Conservation (phyloP, 2,888 invertebrate genomes). For the Catonia carolina region DNA sequence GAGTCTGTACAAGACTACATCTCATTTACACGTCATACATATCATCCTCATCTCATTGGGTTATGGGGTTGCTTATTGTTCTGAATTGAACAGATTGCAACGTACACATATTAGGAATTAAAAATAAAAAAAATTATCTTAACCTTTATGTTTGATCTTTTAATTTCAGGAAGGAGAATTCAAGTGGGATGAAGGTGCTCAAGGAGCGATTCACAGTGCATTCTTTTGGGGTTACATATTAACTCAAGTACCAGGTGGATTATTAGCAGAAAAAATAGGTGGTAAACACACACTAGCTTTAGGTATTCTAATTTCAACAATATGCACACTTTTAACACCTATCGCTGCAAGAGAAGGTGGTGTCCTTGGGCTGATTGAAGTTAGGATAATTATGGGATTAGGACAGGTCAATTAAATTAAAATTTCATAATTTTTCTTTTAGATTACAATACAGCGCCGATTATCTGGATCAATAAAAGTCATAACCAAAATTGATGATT, state of each 20-base stretch:
- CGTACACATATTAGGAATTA: no score
- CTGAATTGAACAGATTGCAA: no score
- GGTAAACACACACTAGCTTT: conserved; percentile 24
- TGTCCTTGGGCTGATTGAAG: conserved; percentile 23
- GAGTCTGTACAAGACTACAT: no score
- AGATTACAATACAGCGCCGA: not conserved
- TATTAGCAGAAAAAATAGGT: conserved; percentile 20
- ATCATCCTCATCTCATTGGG: no score
- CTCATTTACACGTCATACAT: no score
- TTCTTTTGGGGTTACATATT: conserved; percentile 48
- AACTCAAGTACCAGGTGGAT: conserved; percentile 38
- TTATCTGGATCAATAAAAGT: not conserved
- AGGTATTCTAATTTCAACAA: conserved; percentile 25
- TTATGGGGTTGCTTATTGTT: no score
- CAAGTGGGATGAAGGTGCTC: conserved; percentile 40
- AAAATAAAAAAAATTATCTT: no score
- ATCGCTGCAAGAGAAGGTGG: conserved; percentile 24
- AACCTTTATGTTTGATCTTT: no score
- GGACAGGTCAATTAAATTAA: conserved; percentile 24
- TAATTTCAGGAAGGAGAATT: conserved; percentile 31
- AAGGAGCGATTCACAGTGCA: conserved; percentile 42
- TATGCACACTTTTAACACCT: conserved; percentile 26
- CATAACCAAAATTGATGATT: no score
- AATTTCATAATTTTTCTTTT: not conserved
- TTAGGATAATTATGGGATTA: conserved; percentile 27